Evolutionary conservation across 2,888 invertebrate species (phyloP).

Genomic region (Drosophila hawaiiensis): DNA sequence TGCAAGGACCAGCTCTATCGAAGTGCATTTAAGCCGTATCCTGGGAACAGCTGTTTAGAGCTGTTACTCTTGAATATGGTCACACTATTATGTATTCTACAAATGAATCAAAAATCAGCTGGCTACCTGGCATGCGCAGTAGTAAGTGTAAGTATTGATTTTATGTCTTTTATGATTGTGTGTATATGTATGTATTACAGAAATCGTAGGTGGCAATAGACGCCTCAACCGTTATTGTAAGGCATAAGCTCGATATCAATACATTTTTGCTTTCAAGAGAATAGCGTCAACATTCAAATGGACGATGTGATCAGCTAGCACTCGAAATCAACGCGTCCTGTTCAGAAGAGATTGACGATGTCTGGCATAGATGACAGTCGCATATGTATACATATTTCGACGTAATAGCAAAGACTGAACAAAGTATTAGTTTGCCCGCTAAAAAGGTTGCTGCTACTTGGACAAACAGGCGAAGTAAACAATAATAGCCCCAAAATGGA

Average conservation of each 20-base stretch:
- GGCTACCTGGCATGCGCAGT: constrained; percentile 29
- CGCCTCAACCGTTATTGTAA: constrained; percentile 3
- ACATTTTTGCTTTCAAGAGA: neutral
- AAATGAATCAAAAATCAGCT: constrained; percentile 25
- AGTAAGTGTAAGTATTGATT: constrained; percentile 29
- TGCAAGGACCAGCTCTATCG: neutral
- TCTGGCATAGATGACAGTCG: neutral
- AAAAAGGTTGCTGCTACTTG: constrained; percentile 5
- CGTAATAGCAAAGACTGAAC: constrained; percentile 32
- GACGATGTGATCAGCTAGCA: constrained; percentile 46
- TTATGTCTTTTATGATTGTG: constrained; percentile 4
- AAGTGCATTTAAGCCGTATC: neutral
- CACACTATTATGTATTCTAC: neutral
- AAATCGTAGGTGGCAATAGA: constrained; percentile 9
- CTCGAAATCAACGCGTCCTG: constrained; percentile 8
- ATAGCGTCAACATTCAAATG: constrained; percentile 28
- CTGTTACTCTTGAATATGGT: neutral
- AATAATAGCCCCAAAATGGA: constrained; percentile 76
- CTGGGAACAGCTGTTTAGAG: constrained; percentile 9
- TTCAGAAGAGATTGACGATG: constrained; percentile 18
- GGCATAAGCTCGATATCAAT: neutral
- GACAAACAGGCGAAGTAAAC: neutral
- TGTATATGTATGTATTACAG: constrained; percentile 9
- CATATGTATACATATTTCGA: constrained; percentile 11
- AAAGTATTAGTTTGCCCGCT: neutral